phyloP scores from a whole-genome alignment of 1,140 invertebrate genomes.

The Dreissena rostriformis region DNA sequence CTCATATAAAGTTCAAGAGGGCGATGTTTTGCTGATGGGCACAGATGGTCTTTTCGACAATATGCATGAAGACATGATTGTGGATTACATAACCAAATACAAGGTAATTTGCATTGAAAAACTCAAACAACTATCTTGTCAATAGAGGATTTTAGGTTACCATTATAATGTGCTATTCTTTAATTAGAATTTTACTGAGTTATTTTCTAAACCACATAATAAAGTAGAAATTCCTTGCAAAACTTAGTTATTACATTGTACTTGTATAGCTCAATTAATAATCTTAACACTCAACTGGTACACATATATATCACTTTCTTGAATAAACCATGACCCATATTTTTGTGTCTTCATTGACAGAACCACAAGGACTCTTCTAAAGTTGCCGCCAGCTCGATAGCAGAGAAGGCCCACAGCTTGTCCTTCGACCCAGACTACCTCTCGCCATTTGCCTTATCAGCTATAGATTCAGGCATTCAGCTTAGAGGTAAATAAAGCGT shows the following conservation, averaged over 20 bases:
- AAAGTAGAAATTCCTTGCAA: neutral
- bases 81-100: conserved; percentile 89
- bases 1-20: conserved; percentile 95
- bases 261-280: too few relatives aligned
- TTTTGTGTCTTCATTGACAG: conserved; percentile 63
- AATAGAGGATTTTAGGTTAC: neutral
- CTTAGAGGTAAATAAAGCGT: conserved; percentile 88
- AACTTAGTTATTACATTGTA: neutral
- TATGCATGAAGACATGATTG: conserved; percentile 93
- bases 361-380: conserved; percentile 86
- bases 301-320: too few relatives aligned
- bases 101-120: conserved; percentile 71
- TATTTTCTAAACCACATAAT: neutral
- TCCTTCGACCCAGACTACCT: conserved; percentile 96
- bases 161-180: neutral
- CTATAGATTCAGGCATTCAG: conserved; percentile 95
- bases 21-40: conserved; percentile 97
- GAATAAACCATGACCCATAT: too few relatives aligned
- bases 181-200: neutral
- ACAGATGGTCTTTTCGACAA: conserved; percentile 99
- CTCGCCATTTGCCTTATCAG: conserved; percentile 97
- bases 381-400: conserved; percentile 94
- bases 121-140: neutral
- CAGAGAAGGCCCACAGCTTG: conserved; percentile 95
- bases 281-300: too few relatives aligned